Base-by-base conservation (phyloP, 2,888 invertebrate genomes). In the Apocheima hispidaria region DNA sequence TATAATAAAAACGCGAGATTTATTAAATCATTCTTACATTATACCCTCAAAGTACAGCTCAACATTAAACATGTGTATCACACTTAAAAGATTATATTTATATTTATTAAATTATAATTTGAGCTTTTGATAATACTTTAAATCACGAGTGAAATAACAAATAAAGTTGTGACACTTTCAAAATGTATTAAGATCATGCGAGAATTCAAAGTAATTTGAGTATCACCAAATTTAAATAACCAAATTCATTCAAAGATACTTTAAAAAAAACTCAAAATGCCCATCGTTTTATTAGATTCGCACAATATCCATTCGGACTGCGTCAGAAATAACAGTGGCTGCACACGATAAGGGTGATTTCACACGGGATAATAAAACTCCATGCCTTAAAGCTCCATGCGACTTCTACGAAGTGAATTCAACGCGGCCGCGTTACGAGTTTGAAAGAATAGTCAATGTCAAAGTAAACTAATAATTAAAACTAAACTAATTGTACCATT, bases 281-380 rank as follows among this genome's bases (percentile, higher is more conserved):
- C 16, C 33, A n/a, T 38, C 16, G 14, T 56, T 49, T 49, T n/a
- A n/a, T n/a, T n/a, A 48, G 26, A 49, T 56, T 41, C 33, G 23
- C 9, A 30, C 38, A 30, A 48, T 30, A 35, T 23, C 40, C 56
- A 56, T 49, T 49, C 16, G 16, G 14, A 20, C 16, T 20, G 48
- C 44, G 44, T 28, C 26, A 18, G 35, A 46, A 23, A 41, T 10
- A 35, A 28, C 7, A 3, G 23, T 12, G n/a, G n/a, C 6, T 23
- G 21, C 41, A 41, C 35, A 36, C n/a, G 36, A 18, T 30, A 48
- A 55, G 48, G 54, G 14, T 12, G 38, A 14, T 14, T 36, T n/a
- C 23, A 54, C 46, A 46, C 20, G 21, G 10, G 1, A 26, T 20
- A 20, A 10, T n/a, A 30, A 12, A 10, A 10, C 26, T 5, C 9